Evolutionary conservation across 1,140 invertebrate species (phyloP), one percentile per base, ranked within the genome.

Genomic region (Drosophila burlai): DNA sequence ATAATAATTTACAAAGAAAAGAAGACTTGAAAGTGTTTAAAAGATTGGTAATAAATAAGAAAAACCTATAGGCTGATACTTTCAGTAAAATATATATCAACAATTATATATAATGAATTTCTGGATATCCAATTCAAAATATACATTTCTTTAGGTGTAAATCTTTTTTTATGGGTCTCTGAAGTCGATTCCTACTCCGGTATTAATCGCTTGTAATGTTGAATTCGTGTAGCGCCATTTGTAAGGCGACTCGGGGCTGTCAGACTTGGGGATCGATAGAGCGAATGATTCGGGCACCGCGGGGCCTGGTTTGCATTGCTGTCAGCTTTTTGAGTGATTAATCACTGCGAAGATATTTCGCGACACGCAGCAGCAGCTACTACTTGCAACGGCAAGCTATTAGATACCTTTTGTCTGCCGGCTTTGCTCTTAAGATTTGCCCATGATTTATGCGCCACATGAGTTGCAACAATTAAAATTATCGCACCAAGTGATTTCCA

Each of bases 271-370:
- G 18, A 52, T 49, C 36, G 61, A 60, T 58, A 36, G 31, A 54
- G 7, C 31, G 50, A 54, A 18, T 46, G 38, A n/a, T 40, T 29
- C 9, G 42, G 34, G 38, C 7, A 13, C 16, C 21, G 46, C 2
- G 38, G 47, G 29, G 18, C 16, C 29, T 40, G 42, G 52, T 68
- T 49, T 54, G 67, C 68, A 57, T 36, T 18, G 63, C 73, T 82
- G 85, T 76, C 78, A 76, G 67, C 57, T 85, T 85, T 82, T 77
- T 85, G 79, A 90, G 79, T 91, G 80, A 90, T 90, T 90, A 90
- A 90, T 90, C 86, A 74, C 82, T n/a, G 31, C n/a, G 47, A 59
- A 76, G 86, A 90, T 77, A 74, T 69, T 82, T 76, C 54, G 79
- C 73, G 85, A 91, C 85, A 90, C 43, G 63, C 61, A 79, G 38